Base-by-base conservation (phyloP, 92 coral and sea anemone species). In the Zoanthus sansibaricus region DNA sequence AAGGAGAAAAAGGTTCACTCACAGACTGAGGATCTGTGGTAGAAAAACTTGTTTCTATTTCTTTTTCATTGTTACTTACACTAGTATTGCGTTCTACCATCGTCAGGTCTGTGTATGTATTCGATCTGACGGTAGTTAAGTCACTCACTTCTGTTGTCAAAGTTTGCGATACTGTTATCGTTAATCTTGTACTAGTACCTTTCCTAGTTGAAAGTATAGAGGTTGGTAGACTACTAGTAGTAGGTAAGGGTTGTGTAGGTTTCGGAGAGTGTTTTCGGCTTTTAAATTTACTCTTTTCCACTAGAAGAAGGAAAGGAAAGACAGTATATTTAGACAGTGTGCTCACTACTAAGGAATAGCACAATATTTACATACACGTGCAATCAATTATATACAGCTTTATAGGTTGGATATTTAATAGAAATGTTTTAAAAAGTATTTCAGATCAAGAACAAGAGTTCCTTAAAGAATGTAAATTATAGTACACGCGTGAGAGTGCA, bases 291-390 rank as follows among this genome's bases (percentile, higher is more conserved):
- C 75, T 80, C 75, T 80, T 80, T 80, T 80, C 85, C 59, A 80
- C 85, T 80, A 80, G 85, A 80, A 80, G 85, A 80, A 80, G 85
- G 55, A 62, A 30, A 80, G 66, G 85, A 80, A 80, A 80, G 85
- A 64, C 52, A 80, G 75, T 45, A 25, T 18, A 66, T 80, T 80
- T 80, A 80, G 85, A 80, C 21, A 80, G 62, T 49, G 42, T 37
- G 42, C 42, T 37, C 42, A 37, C 42, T 37, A 37, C 42, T 37
- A 37, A 37, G 1, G 42, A 37, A 37, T 0, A 2, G 42, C 42
- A 37, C 42, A 37, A 37, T 37, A 37, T 37, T 37, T 37, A 37
- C 4, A 37, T 37, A 37, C 1, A 37, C 42, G 4, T 37, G 4
- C 42, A 37, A 37, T 4, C 42, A 37, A 37, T 4, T 37, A 37